These are phyloP conservation scores for Tigriopus japonicus DNA, from an alignment of 1,140 invertebrate genomes.

Conservation along the genomic window DNA sequence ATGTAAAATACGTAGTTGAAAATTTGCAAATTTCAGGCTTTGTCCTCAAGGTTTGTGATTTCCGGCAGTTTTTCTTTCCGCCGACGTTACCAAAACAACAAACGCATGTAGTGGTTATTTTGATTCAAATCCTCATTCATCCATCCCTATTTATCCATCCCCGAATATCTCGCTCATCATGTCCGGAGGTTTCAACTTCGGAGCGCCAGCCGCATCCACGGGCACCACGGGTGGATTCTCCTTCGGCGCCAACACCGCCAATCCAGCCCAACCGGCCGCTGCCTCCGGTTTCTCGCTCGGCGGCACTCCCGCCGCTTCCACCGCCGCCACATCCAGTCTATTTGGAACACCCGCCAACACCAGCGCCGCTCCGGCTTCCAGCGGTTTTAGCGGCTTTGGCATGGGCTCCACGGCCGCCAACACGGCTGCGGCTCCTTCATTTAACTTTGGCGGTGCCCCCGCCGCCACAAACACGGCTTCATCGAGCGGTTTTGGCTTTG, in stretches of 20 bases:
- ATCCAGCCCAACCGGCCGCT: neutral
- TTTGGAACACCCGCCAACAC: neutral
- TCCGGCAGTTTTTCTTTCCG: too few species aligned
- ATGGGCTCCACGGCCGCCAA: neutral
- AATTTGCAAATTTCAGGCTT: too few species aligned
- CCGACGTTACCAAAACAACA: too few species aligned
- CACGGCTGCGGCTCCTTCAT: neutral
- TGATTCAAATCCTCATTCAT: too few species aligned
- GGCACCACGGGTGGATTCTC: neutral
- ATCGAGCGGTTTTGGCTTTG: neutral
- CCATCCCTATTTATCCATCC: too few species aligned
- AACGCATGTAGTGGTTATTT: too few species aligned
- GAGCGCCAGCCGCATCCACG: too few species aligned
- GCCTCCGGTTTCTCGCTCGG: neutral
- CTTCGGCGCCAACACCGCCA: neutral
- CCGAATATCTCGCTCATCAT: too few species aligned
- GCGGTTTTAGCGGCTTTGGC: neutral
- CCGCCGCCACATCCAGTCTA: neutral
- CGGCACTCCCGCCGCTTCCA: neutral
- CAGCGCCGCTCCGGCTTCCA: neutral
- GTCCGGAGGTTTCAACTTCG: too few species aligned
- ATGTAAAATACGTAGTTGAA: too few species aligned
- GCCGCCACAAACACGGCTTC: neutral
- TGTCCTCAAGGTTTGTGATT: too few species aligned
- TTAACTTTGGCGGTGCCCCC: constrained; percentile 7